Base-by-base conservation (phyloP, 1,140 invertebrate species). In the Leptinotarsa defecta region DNA sequence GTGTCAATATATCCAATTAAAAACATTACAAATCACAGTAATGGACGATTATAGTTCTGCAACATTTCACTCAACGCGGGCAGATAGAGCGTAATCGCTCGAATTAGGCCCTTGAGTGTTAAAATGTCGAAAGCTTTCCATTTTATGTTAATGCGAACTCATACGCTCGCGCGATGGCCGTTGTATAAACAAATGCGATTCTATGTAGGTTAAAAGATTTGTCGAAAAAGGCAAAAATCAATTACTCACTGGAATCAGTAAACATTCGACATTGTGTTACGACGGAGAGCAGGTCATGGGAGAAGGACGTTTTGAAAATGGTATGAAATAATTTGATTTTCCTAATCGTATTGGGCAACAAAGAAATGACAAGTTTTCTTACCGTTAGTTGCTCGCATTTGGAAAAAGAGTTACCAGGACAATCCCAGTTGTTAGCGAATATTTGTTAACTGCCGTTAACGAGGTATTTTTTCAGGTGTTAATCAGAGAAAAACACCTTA, bases 181-280 rank as follows among this genome's bases (percentile, higher is more conserved):
- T 65, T 65, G 64, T 65, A 65, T 20, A 34, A 34, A 65, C 64
- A 65, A 65, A 65, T 65, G 64, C 15, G 27, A 65, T 17, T 22
- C 64, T 65, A 70, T 70, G 15, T 70, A 70, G 68, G 68, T 70
- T 70, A 70, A 70, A 70, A 70, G 68, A 24, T 70, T 49, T 20
- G 68, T 48, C 68, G n/a, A 70, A 70, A 19, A 70, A 70, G 68
- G 68, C 43, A 70, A 70, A 70, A 70, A 70, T 70, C 68, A 70
- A 70, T 70, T 70, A 70, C 20, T n/a, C 34, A 70, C n/a, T 49
- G 13, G 34, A n/a, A n/a, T 65, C 63, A n/a, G 63, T 65, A 65
- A 65, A 65, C 64, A 34, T 65, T 65, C 64, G 64, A 65, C 64
- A 65, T 65, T 65, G 64, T 65, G 64, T 22, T 65, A 20, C 61